Evolutionary conservation across 2,888 invertebrate species (phyloP), one percentile per base, ranked within the genome.

Genomic region (Yponomeuta cagnagella): DNA sequence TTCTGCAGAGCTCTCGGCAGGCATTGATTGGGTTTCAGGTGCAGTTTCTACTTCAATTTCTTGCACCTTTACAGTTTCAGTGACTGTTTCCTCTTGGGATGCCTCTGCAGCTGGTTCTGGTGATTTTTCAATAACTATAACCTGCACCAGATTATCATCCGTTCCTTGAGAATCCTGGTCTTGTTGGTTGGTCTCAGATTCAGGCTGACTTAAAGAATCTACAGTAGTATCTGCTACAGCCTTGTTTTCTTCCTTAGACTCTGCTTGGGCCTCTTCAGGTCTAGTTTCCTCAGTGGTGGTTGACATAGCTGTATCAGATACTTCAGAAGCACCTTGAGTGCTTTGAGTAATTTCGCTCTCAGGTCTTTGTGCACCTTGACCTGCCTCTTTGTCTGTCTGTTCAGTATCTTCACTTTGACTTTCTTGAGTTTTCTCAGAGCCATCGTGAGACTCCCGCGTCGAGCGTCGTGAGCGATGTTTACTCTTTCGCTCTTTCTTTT

Each of bases 401-500:
- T 73, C 72, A 30, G 70, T 73, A 43, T 87, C 86, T 68, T 80
- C 89, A 63, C 78, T 83, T 72, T 86, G 86, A 74, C 83, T 86
- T 52, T 88, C 87, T 64, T 80, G 75, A 74, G 79, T 85, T 74
- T 80, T 88, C n/a, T 90, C 89, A 52, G 78, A 74, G 30, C 33
- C 8, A 71, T 90, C 90, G 76, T 86, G 89, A 2, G 86, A 82
- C 73, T 87, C 89, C 5, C 84, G 81, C 48, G 78, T 78, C n/a
- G 79, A 77, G 70, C 84, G 81, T 75, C 85, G 90, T 3, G 86
- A 82, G 71, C 87, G 86, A 78, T 87, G 90, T 77, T 85, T 88
- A 64, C 88, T 90, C 75, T 86, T 87, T 76, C 86, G 93, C 64
- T 93, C 93, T 15, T 93, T 87, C 76, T 86, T 93, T 63, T 93